Percentiles rank a stretch among this genome's conserved stretches.
Evolutionary conservation across 1,140 invertebrate species (phyloP).

Genomic region (Neuroterus valhalla): DNA sequence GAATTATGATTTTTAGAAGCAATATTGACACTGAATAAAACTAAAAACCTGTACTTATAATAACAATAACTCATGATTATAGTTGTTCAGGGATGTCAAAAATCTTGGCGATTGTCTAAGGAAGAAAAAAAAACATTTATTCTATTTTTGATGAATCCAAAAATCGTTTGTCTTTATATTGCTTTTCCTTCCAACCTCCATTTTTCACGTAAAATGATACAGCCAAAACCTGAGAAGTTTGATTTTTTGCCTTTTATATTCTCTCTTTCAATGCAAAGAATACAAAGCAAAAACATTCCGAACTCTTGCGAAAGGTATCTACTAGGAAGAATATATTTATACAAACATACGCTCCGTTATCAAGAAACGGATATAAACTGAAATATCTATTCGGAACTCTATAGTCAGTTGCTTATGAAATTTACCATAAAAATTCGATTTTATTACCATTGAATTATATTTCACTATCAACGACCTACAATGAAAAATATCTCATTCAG

Average conservation of each 20-base stretch:
- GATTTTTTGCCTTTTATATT: not conserved
- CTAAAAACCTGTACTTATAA: constrained; percentile 68
- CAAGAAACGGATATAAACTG: too few species aligned
- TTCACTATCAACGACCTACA: too few species aligned
- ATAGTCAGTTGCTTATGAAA: too few species aligned
- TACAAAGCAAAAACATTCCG: not conserved
- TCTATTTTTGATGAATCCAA: constrained; percentile 19
- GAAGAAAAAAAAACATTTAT: constrained; percentile 52
- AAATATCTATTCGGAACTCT: too few species aligned
- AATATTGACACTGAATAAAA: constrained; percentile 36
- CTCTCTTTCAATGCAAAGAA: not conserved
- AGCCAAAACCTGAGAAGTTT: not conserved
- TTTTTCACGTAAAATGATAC: not conserved
- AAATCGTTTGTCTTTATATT: not conserved
- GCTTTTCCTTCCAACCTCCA: not conserved
- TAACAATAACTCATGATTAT: constrained; percentile 68
- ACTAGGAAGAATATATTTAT: too few species aligned
- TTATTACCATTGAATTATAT: too few species aligned
- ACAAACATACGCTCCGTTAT: too few species aligned
- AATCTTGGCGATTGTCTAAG: constrained; percentile 54
- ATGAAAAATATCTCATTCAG: too few species aligned
- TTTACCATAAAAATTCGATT: too few species aligned
- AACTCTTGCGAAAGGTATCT: too few species aligned
- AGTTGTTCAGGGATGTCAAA: constrained; percentile 52
- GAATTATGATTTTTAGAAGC: constrained; percentile 6